Conservation (phyloP, 2,888 invertebrate species). For the Alloplasta piceator region DNA sequence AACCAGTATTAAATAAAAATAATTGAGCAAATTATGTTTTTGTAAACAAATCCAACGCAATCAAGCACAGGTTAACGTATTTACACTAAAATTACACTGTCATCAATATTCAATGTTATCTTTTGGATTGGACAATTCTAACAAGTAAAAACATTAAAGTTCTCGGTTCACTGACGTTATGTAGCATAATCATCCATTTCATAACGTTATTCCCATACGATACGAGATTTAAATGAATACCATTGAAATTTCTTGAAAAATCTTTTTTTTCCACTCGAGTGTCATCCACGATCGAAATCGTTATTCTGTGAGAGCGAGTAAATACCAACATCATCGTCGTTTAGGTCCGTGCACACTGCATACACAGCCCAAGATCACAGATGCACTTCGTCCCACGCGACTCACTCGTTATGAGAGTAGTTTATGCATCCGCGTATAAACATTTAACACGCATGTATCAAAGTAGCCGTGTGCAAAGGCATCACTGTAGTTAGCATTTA, state of each 20-base stretch:
- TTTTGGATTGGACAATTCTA: no score
- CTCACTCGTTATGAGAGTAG: conserved; percentile 58
- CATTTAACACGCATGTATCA: conserved; percentile 46
- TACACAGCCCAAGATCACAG: conserved; percentile 7
- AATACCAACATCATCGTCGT: conserved; percentile 31
- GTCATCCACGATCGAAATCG: conserved; percentile 40
- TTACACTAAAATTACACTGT: no score
- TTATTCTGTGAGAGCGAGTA: conserved; percentile 49
- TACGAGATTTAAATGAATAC: neutral
- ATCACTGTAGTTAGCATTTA: conserved; percentile 27
- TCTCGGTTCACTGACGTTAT: neutral
- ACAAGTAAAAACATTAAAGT: no score
- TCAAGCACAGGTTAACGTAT: no score
- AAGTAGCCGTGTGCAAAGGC: conserved; percentile 14
- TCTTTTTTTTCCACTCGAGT: neutral
- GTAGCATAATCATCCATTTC: neutral
- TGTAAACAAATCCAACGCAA: no score
- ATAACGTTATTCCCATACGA: conserved; percentile 8
- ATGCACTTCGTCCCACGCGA: conserved; percentile 59
- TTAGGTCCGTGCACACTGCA: conserved; percentile 1
- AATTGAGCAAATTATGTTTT: no score
- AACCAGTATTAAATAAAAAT: no score
- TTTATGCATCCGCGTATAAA: conserved; percentile 65
- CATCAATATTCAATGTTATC: no score
- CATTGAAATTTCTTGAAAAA: conserved; percentile 14